A percentile compares a stretch with the other conserved stretches of the same genome.
Evolutionary conservation across 2,113 vertebrate genomes (phyloP).

Genomic region (Condylura cristata): DNA sequence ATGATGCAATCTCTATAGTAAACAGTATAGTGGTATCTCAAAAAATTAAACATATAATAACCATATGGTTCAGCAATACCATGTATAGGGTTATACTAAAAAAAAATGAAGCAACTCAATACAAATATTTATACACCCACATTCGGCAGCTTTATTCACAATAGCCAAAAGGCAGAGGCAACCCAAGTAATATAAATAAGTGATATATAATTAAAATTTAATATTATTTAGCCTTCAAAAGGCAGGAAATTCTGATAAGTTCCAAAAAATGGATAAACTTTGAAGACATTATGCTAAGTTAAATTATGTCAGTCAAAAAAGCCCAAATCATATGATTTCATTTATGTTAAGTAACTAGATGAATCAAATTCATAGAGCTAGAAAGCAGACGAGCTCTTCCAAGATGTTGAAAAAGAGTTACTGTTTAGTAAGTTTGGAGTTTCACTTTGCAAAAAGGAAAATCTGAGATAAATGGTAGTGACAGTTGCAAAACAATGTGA

Average conservation of each 20-base stretch:
- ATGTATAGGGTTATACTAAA: neutral
- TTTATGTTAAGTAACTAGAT: too few species aligned
- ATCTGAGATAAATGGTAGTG: neutral
- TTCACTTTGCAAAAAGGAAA: constrained; percentile 3
- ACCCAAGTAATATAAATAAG: neutral
- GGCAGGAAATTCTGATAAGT: neutral
- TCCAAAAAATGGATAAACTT: neutral
- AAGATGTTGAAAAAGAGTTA: neutral
- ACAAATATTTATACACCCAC: neutral
- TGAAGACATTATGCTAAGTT: neutral
- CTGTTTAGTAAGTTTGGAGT: neutral
- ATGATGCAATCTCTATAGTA: too few species aligned
- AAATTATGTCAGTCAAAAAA: neutral
- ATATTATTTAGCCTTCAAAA: neutral
- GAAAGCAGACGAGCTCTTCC: neutral
- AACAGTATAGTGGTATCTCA: too few species aligned
- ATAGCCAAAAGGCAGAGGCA: neutral
- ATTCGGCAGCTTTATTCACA: neutral
- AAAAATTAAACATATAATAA: too few species aligned
- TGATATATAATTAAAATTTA: neutral
- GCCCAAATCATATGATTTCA: neutral
- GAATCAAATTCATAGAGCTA: neutral
- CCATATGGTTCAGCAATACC: neutral
- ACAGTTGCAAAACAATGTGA: neutral
- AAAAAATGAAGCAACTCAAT: neutral